Evolutionary conservation across 2,888 invertebrate genomes (phyloP).

Genomic region (Drosophila mettleri): DNA sequence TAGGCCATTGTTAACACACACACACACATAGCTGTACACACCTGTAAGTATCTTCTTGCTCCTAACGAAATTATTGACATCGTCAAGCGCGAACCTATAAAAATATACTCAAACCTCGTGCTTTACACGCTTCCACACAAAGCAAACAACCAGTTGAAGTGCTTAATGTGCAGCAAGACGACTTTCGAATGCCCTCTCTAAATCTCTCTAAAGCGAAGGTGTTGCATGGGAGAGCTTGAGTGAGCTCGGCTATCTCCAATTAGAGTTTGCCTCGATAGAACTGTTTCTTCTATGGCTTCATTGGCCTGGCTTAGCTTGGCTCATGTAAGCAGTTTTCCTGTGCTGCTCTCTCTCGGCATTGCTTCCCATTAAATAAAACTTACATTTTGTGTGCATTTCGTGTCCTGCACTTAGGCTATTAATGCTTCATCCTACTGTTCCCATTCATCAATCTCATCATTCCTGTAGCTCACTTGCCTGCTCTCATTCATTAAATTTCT

Average conservation of each 20-base stretch:
- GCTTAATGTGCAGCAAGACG: neutral
- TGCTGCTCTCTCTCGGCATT: no score
- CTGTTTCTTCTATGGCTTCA: neutral
- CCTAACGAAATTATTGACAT: conserved; percentile 69
- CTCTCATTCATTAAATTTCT: no score
- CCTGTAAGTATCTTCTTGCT: conserved; percentile 28
- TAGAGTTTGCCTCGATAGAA: neutral
- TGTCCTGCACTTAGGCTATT: no score
- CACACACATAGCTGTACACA: conserved; percentile 11
- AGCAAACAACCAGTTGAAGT: conserved; percentile 4
- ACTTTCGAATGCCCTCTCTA: neutral
- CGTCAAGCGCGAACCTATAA: conserved; percentile 13
- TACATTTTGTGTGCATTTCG: no score
- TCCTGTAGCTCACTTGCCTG: no score
- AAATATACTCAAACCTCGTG: conserved; percentile 6
- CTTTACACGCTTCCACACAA: neutral
- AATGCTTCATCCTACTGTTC: no score
- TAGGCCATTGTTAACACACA: conserved; percentile 45
- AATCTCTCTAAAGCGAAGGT: neutral
- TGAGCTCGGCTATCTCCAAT: no score
- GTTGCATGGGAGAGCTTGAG: no score
- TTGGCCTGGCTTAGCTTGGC: no score
- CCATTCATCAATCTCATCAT: no score
- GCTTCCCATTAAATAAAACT: no score
- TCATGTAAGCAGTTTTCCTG: neutral